Percentiles rank a stretch among this genome's conserved stretches.
Conservation (phyloP, 64 coral and sea anemone species). For the Montipora capricornis region DNA sequence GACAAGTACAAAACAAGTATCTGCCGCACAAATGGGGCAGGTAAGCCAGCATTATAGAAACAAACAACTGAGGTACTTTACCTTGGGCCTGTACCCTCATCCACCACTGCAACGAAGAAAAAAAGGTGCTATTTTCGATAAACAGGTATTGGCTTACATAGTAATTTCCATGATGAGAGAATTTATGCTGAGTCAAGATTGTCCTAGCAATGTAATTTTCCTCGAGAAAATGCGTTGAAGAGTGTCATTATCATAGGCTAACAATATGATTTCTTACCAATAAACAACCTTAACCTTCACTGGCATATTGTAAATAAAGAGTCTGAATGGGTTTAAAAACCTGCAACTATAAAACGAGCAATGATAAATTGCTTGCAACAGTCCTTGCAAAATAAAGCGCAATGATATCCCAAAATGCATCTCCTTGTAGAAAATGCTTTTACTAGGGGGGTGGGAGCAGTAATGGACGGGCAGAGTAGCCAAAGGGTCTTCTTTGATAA, state of each 20-base stretch:
- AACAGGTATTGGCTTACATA: neutral
- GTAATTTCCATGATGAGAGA: too few species aligned
- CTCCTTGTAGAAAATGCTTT: too few species aligned
- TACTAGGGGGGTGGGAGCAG: neutral
- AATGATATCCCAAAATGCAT: constrained; percentile 22
- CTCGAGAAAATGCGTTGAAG: neutral
- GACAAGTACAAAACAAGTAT: too few species aligned
- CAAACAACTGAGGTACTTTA: neutral
- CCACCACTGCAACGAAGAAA: constrained; percentile 48
- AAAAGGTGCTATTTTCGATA: neutral
- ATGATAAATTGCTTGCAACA: neutral
- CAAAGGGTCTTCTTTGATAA: neutral
- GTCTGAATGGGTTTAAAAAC: neutral
- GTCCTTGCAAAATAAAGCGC: too few species aligned
- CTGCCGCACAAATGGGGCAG: too few species aligned
- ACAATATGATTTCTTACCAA: constrained; percentile 47
- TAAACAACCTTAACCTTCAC: constrained; percentile 53
- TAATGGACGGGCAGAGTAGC: too few species aligned
- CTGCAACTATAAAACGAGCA: neutral
- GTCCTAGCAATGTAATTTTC: neutral
- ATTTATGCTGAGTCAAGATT: neutral
- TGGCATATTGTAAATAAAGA: constrained; percentile 24
- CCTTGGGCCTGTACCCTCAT: constrained; percentile 76
- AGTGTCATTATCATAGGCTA: neutral
- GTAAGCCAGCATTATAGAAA: too few species aligned